These are phyloP conservation scores for Polypedilum vanderplanki DNA, from an alignment of 1,140 invertebrate species.

Conservation along the genomic window DNA sequence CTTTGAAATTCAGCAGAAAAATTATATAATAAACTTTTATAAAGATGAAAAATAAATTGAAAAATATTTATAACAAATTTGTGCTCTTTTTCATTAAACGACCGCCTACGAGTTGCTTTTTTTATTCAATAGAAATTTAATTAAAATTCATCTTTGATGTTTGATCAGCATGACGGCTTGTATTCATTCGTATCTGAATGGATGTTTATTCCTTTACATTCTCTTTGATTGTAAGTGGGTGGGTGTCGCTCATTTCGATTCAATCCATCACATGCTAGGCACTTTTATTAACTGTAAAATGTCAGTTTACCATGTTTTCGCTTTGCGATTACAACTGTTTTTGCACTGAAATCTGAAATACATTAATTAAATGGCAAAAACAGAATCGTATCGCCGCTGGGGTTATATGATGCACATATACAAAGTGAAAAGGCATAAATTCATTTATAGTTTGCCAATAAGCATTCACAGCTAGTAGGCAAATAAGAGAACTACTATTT, in stretches of 20 bases:
- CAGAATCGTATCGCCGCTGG: neutral
- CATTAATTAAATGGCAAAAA: constrained; percentile 14
- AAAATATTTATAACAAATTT: no score
- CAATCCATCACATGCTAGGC: neutral
- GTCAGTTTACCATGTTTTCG: neutral
- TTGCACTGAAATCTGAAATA: neutral
- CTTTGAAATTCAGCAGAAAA: neutral
- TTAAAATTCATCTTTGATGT: constrained; percentile 19
- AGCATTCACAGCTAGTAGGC: neutral
- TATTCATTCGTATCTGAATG: neutral
- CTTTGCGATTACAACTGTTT: neutral
- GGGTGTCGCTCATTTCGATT: neutral
- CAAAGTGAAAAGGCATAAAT: neutral
- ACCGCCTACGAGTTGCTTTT: neutral
- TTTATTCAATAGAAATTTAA: neutral
- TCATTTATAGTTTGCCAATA: neutral
- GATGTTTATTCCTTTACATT: neutral
- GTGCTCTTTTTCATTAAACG: no score
- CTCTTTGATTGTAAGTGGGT: no score
- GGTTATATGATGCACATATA: neutral
- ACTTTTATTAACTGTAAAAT: constrained; percentile 11
- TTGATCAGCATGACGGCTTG: neutral
- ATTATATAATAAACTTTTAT: constrained; percentile 25
- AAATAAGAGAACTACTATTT: neutral
- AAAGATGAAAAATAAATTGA: no score